Evolutionary conservation across 2,113 vertebrate species (phyloP), one percentile per base, ranked within the genome.

Genomic region (Nannobrachium achirus): DNA sequence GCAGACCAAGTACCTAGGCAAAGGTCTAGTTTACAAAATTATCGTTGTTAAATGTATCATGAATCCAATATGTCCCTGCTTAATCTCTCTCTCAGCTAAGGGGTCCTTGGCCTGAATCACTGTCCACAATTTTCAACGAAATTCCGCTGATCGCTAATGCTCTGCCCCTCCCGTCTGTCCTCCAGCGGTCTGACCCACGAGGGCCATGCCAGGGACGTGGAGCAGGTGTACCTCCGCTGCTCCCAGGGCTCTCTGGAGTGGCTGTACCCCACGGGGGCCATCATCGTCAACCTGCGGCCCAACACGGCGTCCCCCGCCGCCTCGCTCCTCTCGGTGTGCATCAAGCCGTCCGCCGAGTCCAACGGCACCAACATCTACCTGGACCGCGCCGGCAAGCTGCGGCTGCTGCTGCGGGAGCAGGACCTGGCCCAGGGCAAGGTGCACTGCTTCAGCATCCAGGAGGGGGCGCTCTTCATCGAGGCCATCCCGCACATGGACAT

Each of bases 211-310:
- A 94, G 97, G 86, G 98, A 99, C 60, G 97, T 99, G 73, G 97
- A 98, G 74, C 98, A 99, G 93, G 96, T 99, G 81, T 99, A 99
- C 84, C 92, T 99, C 61, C 96, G 98, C 72, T 99, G 98, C 71
- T 93, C 97, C 0, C 94, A 96, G 53, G 98, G 98, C 13, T 90
- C 93, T 0, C 93, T 99, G 77, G 95, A 99, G 81, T 99, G 98
- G 98, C 92, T 98, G 79, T 99, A 99, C 83, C 98, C 97, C 8
- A 98, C 95, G 0, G 98, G 98, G 11, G 98, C 97, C 0, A 93
- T 99, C 89, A 97, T 98, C 1, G 92, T 98, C 88, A 98, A 99
- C 92, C 92, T 99, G 61, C 84, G 96, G 2, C 95, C 97, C 87
- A 99, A 98, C 85, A 94, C 88, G 19, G 83, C 91, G 25, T 93